phyloP scores from a whole-genome alignment of 2,113 vertebrate species.

The Macquaria australasica region DNA sequence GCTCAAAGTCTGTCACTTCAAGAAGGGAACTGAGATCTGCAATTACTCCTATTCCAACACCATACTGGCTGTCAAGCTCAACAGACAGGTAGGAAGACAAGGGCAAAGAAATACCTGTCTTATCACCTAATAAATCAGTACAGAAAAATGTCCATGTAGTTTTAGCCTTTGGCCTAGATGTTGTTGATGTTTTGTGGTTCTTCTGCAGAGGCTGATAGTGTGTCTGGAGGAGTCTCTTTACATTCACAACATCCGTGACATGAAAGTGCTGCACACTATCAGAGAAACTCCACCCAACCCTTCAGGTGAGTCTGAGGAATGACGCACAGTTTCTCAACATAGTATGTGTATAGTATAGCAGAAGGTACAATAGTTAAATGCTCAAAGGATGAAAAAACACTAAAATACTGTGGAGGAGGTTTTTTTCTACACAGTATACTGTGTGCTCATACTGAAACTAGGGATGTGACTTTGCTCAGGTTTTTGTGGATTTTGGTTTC shows the following conservation, averaged over 20 bases:
- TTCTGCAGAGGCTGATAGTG: slow-evolving; percentile 93
- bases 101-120: background rate
- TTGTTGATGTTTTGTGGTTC: slow-evolving; percentile 12
- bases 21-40: slow-evolving; percentile 99
- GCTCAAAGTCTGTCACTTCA: slow-evolving; percentile 99
- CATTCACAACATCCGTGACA: slow-evolving; percentile 99
- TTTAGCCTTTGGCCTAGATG: background rate
- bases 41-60: slow-evolving; percentile 99
- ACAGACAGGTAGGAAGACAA: slow-evolving; percentile 90
- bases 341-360: background rate
- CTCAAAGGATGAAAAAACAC: background rate
- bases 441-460: slow-evolving; percentile 1
- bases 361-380: too few species aligned
- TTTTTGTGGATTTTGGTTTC: background rate
- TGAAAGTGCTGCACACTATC: slow-evolving; percentile 99
- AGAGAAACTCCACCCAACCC: slow-evolving; percentile 98
- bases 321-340: background rate
- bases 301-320: slow-evolving; percentile 83
- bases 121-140: background rate
- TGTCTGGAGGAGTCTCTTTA: slow-evolving; percentile 99
- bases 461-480: background rate
- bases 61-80: slow-evolving; percentile 97
- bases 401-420: background rate
- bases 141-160: background rate
- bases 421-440: background rate